phyloP scores from a whole-genome alignment of 2,113 vertebrate genomes.

The Oryctolagus cuniculus region DNA sequence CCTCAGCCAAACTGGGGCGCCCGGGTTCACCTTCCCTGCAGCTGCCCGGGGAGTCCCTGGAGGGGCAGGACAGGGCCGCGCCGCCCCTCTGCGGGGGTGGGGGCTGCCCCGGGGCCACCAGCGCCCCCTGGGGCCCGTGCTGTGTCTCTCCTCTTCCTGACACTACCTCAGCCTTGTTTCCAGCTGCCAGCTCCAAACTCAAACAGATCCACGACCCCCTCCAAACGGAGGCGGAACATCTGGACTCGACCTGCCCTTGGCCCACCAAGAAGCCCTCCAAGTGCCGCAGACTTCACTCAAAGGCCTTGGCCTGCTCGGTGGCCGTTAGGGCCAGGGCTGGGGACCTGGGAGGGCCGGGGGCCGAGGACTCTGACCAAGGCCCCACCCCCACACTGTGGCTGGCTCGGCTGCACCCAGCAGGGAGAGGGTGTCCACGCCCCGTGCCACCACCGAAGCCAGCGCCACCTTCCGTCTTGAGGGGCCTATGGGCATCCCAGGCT shows the following conservation, averaged over 20 bases:
- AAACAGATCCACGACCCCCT: neutral
- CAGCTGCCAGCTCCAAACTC: too few species aligned
- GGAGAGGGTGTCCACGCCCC: neutral
- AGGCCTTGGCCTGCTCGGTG: fast-evolving
- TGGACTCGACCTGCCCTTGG: neutral
- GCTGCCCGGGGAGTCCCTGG: neutral
- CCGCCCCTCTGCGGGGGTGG: neutral
- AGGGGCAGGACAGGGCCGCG: neutral
- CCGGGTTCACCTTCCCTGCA: neutral
- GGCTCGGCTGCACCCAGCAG: neutral
- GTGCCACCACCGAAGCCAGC: neutral
- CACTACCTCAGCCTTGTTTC: neutral
- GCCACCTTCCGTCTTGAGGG: neutral
- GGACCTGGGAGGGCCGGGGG: neutral
- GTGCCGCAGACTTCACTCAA: neutral
- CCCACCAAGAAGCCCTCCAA: neutral
- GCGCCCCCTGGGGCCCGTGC: too few species aligned
- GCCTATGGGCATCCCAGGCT: neutral
- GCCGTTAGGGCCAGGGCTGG: neutral
- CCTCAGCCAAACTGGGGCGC: neutral
- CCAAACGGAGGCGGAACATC: too few species aligned
- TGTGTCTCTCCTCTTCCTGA: neutral
- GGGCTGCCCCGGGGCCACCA: neutral
- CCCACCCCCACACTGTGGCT: neutral
- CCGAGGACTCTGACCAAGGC: fast-evolving